phyloP scores from a whole-genome alignment of 2,113 vertebrate genomes.

The Fulmarus glacialis region DNA sequence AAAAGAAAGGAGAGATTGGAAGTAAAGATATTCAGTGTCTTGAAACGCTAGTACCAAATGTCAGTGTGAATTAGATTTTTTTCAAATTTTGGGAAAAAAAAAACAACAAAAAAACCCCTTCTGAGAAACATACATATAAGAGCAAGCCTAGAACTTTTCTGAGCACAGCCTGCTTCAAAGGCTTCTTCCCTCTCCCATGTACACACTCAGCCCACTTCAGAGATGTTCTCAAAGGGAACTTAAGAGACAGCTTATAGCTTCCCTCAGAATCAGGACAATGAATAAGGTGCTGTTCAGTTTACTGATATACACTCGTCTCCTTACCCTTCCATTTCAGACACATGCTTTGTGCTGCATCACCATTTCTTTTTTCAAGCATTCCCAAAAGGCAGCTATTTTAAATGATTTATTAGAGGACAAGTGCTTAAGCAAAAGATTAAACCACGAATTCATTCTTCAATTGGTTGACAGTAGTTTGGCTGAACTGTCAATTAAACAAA shows the following conservation, averaged over 20 bases:
- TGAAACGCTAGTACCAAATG: neutral
- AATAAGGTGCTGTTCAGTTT: neutral
- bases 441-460: neutral
- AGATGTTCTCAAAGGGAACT: neutral
- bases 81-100: neutral
- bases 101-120: neutral
- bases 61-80: neutral
- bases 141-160: neutral
- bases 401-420: neutral
- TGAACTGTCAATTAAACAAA: slow-evolving; percentile 3
- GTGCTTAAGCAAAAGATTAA: neutral
- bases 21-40: neutral
- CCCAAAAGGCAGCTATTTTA: neutral
- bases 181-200: neutral
- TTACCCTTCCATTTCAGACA: neutral
- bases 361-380: neutral
- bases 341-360: neutral
- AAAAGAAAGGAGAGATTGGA: neutral
- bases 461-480: neutral
- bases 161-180: neutral
- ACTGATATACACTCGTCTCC: neutral
- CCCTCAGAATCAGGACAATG: neutral
- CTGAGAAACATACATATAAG: neutral
- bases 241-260: neutral
- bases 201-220: neutral